Evolutionary conservation across 2,113 vertebrate species (phyloP).

Genomic region (Hyperoodon ampullatus): DNA sequence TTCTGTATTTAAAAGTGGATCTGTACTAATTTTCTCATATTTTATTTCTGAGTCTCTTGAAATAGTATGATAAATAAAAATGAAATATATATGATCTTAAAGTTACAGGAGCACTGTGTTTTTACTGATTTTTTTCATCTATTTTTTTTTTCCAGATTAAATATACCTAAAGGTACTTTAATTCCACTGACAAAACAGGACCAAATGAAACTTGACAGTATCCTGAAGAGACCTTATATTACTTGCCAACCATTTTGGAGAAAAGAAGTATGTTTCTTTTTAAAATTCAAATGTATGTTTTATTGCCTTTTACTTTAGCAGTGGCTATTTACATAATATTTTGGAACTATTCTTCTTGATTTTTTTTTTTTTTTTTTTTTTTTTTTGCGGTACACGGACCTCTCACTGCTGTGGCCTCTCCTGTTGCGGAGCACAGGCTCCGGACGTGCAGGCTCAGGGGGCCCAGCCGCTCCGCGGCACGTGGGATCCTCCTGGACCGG

Average conservation of each 20-base stretch:
- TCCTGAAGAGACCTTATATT: slow-evolving; percentile 93
- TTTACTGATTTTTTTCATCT: slow-evolving; percentile 39
- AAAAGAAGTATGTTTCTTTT: slow-evolving; percentile 88
- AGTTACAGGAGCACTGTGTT: neutral
- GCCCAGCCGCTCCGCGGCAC: no score
- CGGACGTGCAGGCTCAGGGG: no score
- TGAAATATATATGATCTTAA: neutral
- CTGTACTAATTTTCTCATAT: neutral
- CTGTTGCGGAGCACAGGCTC: no score
- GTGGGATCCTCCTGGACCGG: no score
- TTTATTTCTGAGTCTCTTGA: slow-evolving; percentile 12
- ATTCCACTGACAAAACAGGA: slow-evolving; percentile 92
- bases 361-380: neutral
- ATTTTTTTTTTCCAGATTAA: slow-evolving; percentile 84
- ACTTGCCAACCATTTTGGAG: slow-evolving; percentile 90
- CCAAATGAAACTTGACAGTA: slow-evolving; percentile 90
- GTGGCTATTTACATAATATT: neutral
- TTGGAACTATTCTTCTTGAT: neutral
- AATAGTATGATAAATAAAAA: neutral
- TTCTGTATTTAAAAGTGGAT: neutral
- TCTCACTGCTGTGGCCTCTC: no score
- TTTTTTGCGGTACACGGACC: no score
- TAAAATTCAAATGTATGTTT: slow-evolving; percentile 1
- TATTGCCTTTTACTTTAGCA: neutral
- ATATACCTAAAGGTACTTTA: slow-evolving; percentile 87